Percentiles rank a stretch among this genome's conserved stretches.
These are phyloP conservation scores for Melangyna quadrimaculata DNA, from an alignment of 2,888 invertebrate species.

Conservation along the genomic window DNA sequence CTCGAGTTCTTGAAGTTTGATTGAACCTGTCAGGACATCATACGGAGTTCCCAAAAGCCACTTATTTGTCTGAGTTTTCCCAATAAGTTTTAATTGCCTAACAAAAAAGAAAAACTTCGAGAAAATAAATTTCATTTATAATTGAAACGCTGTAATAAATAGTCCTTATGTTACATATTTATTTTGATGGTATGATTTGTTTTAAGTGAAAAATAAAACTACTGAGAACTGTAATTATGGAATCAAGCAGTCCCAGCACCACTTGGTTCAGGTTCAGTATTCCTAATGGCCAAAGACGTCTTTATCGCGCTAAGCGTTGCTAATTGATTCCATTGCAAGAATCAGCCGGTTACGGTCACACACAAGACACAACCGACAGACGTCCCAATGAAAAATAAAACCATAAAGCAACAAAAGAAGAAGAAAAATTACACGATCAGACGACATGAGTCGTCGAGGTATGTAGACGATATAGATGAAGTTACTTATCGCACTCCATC, in stretches of 20 bases:
- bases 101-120: too few relatives aligned
- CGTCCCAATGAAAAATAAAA: not conserved
- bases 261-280: not conserved
- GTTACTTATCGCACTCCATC: constrained; percentile 67
- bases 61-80: too few relatives aligned
- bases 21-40: too few relatives aligned
- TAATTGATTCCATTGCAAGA: constrained; percentile 26
- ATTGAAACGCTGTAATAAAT: too few relatives aligned
- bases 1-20: too few relatives aligned
- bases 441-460: constrained; percentile 21
- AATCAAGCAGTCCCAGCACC: not conserved
- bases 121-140: too few relatives aligned
- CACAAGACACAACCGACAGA: constrained; percentile 2
- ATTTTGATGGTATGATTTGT: too few relatives aligned
- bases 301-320: not conserved
- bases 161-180: too few relatives aligned
- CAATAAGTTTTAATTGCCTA: too few relatives aligned
- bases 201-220: not conserved
- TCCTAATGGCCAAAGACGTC: not conserved
- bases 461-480: constrained; percentile 52
- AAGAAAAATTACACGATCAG: constrained; percentile 43
- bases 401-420: constrained; percentile 8
- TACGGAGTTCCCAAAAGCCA: too few relatives aligned
- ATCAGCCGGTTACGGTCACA: constrained; percentile 20
- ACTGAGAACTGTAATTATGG: not conserved